Conservation (phyloP, 2,113 vertebrate genomes). For the Galemys pyrenaicus region DNA sequence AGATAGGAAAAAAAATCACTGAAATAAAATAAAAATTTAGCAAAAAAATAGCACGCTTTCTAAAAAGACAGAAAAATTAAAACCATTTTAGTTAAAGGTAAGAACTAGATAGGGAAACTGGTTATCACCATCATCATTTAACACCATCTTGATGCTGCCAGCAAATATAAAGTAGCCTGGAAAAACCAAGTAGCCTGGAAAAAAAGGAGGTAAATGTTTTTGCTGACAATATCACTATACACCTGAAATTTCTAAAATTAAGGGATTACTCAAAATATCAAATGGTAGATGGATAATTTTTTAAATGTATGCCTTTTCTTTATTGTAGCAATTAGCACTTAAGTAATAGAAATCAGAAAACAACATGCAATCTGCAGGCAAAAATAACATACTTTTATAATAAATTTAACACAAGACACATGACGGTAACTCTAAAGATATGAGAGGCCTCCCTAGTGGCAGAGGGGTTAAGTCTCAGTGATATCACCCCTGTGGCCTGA, state of each 20-base stretch:
- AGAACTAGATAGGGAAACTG: background rate
- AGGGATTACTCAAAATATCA: background rate
- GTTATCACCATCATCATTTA: background rate
- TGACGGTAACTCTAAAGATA: background rate
- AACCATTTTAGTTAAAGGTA: slow-evolving; percentile 32
- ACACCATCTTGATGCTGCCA: background rate
- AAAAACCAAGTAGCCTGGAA: background rate
- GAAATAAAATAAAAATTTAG: background rate
- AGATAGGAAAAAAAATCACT: slow-evolving; percentile 9
- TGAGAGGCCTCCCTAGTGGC: background rate
- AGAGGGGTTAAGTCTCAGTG: too few species aligned
- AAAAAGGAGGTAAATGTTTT: slow-evolving; percentile 13
- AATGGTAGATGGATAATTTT: background rate
- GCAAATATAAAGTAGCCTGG: slow-evolving; percentile 19
- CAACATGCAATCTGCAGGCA: background rate
- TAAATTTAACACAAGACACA: background rate
- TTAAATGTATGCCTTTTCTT: background rate
- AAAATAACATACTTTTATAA: background rate
- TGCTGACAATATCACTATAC: background rate
- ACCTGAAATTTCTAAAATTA: background rate
- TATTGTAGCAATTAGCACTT: background rate
- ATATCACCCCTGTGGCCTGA: too few species aligned
- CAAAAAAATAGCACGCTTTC: background rate
- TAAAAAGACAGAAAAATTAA: background rate
- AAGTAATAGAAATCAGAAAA: background rate